Evolutionary conservation across 37 sponge, comb jelly and placozoan genomes (phyloP), one percentile per base, ranked within the genome.

Genomic region (Diacarnus erythraeanus): DNA sequence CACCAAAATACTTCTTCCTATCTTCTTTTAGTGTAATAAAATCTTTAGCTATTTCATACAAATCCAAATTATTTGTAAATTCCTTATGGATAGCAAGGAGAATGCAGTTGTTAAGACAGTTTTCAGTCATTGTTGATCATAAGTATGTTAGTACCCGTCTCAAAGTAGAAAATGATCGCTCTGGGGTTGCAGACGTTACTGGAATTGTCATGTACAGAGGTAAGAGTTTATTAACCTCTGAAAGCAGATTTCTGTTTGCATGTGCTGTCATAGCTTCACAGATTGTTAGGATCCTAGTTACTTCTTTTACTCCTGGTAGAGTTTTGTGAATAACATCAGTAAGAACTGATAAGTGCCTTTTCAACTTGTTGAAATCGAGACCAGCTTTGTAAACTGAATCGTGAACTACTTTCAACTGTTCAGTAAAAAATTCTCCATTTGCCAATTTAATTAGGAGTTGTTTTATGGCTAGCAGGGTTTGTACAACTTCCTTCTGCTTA

Each of bases 191-290:
- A n/a, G n/a, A n/a, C n/a, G n/a, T n/a, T n/a, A n/a, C n/a, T n/a
- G n/a, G n/a, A n/a, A n/a, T n/a, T n/a, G n/a, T n/a, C n/a, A n/a
- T n/a, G n/a, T n/a, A n/a, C n/a, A n/a, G n/a, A n/a, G n/a, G n/a
- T n/a, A n/a, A n/a, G n/a, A n/a, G n/a, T n/a, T n/a, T n/a, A n/a
- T n/a, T n/a, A n/a, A n/a, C n/a, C n/a, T n/a, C n/a, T n/a, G n/a
- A n/a, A 39, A 85, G 43, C 79, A 91, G 75, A 10, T 58, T 61
- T 64, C 75, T 80, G 60, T 58, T 72, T 30, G 18, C 37, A 69
- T 59, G 35, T 5, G 42, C 38, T 26, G 80, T 82, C 79, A 90
- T 85, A 36, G 83, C 87, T 12, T 90, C 83, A 82, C 83, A 77
- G 30, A 85, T 86, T 8, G 83, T 90, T 21, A 54, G 71, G 25